Conservation (phyloP, 37 sponge, comb jelly and placozoan genomes). For the Theonella swinhoei region DNA sequence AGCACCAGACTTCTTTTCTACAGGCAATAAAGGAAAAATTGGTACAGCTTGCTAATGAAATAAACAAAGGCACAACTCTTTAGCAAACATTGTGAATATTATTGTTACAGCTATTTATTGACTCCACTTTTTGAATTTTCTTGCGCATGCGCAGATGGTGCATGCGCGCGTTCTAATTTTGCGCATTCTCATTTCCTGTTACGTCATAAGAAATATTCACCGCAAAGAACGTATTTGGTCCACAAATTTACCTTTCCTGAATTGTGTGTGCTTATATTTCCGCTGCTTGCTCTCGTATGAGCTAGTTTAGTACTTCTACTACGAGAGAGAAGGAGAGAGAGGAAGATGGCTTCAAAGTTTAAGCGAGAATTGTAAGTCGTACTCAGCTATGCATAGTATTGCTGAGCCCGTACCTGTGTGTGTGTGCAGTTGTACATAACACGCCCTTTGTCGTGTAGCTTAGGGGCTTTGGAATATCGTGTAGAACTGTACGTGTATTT, state of each 20-base stretch:
- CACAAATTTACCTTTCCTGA: neutral
- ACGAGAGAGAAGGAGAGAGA: neutral
- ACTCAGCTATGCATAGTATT: neutral
- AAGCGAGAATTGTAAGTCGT: slow-evolving; percentile 56
- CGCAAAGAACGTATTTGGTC: neutral
- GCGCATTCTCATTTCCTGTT: neutral
- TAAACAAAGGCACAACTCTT: neutral
- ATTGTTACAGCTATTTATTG: no score
- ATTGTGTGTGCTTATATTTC: neutral
- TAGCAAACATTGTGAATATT: neutral
- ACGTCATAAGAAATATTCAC: neutral
- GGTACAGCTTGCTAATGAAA: neutral
- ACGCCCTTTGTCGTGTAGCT: no score
- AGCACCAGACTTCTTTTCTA: neutral
- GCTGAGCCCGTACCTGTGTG: neutral
- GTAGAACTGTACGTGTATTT: no score
- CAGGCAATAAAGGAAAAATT: slow-evolving; percentile 31
- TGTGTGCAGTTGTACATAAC: no score
- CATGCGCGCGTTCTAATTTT: neutral
- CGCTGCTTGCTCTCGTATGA: neutral
- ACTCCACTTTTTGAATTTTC: no score
- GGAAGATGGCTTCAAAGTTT: slow-evolving; percentile 40
- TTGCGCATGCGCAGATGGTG: neutral
- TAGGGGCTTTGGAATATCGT: no score
- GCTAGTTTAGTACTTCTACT: no score